phyloP scores from a whole-genome alignment of 1,140 invertebrate species.

The Neocloeon triangulifer region DNA sequence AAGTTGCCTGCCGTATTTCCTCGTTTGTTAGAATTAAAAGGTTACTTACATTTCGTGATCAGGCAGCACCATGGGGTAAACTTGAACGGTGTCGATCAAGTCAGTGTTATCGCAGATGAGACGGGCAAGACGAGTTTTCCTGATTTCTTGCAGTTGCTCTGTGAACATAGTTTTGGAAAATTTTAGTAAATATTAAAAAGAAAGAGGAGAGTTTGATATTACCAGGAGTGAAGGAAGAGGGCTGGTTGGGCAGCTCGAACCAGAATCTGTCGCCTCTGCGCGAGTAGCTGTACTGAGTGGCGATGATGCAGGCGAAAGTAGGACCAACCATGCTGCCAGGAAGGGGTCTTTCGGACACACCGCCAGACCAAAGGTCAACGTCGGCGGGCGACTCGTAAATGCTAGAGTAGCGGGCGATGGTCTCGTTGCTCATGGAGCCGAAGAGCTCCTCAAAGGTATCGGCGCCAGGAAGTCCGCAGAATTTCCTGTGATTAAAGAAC shows the following conservation, averaged over 20 bases:
- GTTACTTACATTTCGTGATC: slow-evolving; percentile 71
- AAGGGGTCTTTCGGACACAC: slow-evolving; percentile 69
- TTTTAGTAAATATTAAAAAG: not conserved
- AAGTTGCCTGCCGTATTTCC: not conserved
- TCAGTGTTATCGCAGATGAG: slow-evolving; percentile 92
- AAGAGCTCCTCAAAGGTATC: slow-evolving; percentile 65
- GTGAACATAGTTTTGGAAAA: slow-evolving; percentile 14
- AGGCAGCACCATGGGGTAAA: slow-evolving; percentile 79
- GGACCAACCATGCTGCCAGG: slow-evolving; percentile 79
- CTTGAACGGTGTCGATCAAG: slow-evolving; percentile 73
- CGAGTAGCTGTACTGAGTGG: slow-evolving; percentile 82
- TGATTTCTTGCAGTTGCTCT: slow-evolving; percentile 76
- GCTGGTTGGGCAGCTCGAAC: slow-evolving; percentile 83
- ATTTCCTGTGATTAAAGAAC: slow-evolving; percentile 33
- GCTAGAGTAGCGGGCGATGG: slow-evolving; percentile 47
- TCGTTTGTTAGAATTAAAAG: not conserved
- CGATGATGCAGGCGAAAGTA: slow-evolving; percentile 89
- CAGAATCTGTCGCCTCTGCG: slow-evolving; percentile 86
- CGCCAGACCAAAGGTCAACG: slow-evolving; percentile 81
- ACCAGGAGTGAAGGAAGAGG: slow-evolving; percentile 67
- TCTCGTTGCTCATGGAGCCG: slow-evolving; percentile 74
- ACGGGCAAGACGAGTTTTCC: slow-evolving; percentile 62
- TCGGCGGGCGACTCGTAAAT: slow-evolving; percentile 63
- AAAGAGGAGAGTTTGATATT: slow-evolving; percentile 7
- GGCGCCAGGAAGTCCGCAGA: slow-evolving; percentile 63